Evolutionary conservation across 2,888 invertebrate genomes (phyloP).

Genomic region (Ferrisia virgata): DNA sequence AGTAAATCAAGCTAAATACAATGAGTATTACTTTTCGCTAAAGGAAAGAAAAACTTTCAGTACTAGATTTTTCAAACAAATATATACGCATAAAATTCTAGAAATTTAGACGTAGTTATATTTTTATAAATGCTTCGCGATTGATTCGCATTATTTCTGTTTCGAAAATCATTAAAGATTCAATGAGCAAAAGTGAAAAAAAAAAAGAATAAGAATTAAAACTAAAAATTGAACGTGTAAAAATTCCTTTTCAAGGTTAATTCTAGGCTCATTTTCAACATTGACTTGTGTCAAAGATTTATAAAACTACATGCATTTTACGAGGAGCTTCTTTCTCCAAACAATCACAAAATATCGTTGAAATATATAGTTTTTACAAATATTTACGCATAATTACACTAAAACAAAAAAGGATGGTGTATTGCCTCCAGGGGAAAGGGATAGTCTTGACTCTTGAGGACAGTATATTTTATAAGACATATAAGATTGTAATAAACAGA

Average conservation of each 20-base stretch:
- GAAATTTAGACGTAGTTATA: neutral
- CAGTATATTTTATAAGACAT: neutral
- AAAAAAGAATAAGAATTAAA: neutral
- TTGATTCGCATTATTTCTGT: neutral
- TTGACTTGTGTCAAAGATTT: no score
- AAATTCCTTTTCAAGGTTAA: neutral
- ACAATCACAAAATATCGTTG: neutral
- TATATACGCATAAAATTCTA: neutral
- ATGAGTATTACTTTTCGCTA: neutral
- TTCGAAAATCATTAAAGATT: neutral
- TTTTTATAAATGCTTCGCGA: neutral
- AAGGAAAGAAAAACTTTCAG: neutral
- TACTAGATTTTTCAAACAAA: neutral
- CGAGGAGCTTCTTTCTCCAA: neutral
- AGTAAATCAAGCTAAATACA: constrained; percentile 10
- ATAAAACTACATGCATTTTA: neutral
- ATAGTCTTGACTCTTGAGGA: neutral
- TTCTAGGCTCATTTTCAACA: neutral
- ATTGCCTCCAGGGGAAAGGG: neutral
- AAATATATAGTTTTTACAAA: neutral
- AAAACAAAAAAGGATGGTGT: neutral
- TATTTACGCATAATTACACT: neutral
- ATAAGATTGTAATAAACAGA: neutral
- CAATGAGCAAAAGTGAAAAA: constrained; percentile 12
- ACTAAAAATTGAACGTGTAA: neutral